Evolutionary conservation across 2,113 vertebrate genomes (phyloP).

Genomic region (Muntiacus muntjak): DNA sequence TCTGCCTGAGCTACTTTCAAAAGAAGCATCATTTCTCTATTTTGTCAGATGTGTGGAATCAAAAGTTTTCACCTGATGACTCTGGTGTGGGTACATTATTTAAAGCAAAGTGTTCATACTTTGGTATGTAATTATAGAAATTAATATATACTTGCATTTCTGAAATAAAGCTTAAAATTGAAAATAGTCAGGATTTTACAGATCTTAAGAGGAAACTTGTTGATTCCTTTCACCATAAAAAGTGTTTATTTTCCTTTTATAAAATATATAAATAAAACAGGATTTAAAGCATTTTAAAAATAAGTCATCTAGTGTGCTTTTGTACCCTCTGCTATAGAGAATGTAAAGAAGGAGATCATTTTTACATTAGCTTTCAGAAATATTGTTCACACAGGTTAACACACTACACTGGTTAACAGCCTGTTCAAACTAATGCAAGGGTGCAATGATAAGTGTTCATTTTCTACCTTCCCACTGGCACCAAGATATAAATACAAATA

Average conservation of each 20-base stretch:
- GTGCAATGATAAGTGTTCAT: constrained; percentile 69
- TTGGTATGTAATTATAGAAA: constrained; percentile 51
- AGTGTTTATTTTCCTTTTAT: constrained; percentile 8
- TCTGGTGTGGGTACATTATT: constrained; percentile 20
- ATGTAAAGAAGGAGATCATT: constrained; percentile 27
- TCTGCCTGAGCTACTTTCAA: neutral
- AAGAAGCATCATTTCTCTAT: neutral
- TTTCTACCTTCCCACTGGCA: constrained; percentile 62
- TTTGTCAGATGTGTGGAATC: neutral
- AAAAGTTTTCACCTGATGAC: neutral
- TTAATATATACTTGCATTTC: constrained; percentile 43
- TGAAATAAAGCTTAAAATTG: neutral
- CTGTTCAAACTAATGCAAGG: constrained; percentile 59
- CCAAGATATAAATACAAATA: constrained; percentile 74
- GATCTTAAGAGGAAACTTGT: constrained; percentile 3
- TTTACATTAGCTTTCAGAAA: constrained; percentile 32
- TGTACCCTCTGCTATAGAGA: neutral
- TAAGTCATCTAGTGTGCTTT: neutral
- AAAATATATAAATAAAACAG: neutral
- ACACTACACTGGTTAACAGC: neutral
- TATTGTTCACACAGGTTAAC: neutral
- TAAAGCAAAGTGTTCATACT: neutral
- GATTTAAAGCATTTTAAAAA: neutral
- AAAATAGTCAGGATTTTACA: neutral
- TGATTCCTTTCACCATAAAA: neutral